Base-by-base conservation (phyloP, 1,140 invertebrate genomes). In the Drosophila pruinosa region DNA sequence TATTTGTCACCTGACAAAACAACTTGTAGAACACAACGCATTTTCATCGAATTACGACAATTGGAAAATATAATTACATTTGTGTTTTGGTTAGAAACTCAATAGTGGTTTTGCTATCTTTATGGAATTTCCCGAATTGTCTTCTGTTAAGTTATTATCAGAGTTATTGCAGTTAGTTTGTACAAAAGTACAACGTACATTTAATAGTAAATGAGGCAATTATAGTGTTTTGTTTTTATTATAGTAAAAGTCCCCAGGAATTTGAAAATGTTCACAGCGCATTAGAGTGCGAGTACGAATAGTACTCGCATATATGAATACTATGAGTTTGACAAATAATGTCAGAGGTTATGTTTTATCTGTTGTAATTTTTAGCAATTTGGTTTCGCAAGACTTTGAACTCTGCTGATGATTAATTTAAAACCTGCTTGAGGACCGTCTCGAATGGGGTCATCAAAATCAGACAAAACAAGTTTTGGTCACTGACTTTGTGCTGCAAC, bases 31-130 rank as follows among this genome's bases (percentile, higher is more conserved):
- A 58, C 53, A 67, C 10, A 8, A 26, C 21, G 24, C 31, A 64
- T 64, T 56, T 56, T 54, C 52, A 43, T 68, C 36, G 26, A 52
- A 61, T 68, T 52, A 61, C 57, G 2, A 53, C 24, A 48, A 34
- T 39, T 57, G 22, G 19, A 47, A 65, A 36, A 47, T 15, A 12
- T 59, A 50, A 68, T 61, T 61, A 61, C 47, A 61, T 68, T 68
- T 52, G 39, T 43, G 39, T 34, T 41, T 41, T 17, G 39, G 39
- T 4, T 38, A 14, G 34, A 12, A 38, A 38, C 34, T 10, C 12
- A 39, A 39, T 39, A 17, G n/a, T n/a, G 2, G 39, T 21, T n/a
- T 21, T 43, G 2, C 19, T 43, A 43, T 43, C 39, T 43, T 43
- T 43, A 26, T 26, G 22, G 34, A 26, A 41, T 52, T 62, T 4